A percentile compares a stretch with the other conserved stretches of the same genome.
Evolutionary conservation across 2,113 vertebrate genomes (phyloP).

Genomic region (Pardalotus punctatus): DNA sequence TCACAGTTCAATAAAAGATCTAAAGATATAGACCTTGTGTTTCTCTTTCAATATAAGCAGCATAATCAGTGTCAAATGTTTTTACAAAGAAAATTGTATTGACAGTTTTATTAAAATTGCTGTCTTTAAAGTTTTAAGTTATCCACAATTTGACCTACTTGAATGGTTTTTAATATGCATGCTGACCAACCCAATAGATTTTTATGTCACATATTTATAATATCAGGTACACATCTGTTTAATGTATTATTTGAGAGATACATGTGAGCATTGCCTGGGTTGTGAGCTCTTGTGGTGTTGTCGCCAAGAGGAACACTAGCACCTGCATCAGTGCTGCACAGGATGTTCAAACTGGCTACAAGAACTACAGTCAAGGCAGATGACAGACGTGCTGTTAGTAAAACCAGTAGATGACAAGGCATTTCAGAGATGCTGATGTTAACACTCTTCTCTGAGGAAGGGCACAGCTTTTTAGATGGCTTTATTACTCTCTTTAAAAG

Average conservation of each 20-base stretch:
- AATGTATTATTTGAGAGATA: conserved; percentile 23
- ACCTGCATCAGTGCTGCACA: neutral
- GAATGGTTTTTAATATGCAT: conserved; percentile 56
- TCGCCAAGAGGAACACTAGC: neutral
- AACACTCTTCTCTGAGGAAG: neutral
- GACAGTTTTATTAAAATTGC: conserved; percentile 76
- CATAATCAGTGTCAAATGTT: conserved; percentile 76
- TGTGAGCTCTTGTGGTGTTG: neutral
- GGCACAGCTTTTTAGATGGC: neutral
- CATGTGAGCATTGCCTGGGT: neutral
- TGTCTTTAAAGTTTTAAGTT: conserved; percentile 73
- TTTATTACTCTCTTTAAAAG: conserved; percentile 3
- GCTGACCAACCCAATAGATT: conserved; percentile 48
- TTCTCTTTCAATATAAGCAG: conserved; percentile 72
- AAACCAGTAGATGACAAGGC: neutral
- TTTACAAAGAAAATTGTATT: conserved; percentile 74
- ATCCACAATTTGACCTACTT: conserved; percentile 57
- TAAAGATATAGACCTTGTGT: conserved; percentile 69
- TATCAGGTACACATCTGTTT: conserved; percentile 39
- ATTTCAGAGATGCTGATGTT: neutral
- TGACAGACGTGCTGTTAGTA: neutral
- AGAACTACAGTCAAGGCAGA: neutral
- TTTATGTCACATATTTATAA: conserved; percentile 42
- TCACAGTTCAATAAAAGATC: conserved; percentile 76
- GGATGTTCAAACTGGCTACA: neutral